Evolutionary conservation across 2,888 invertebrate species (phyloP), one percentile per base, ranked within the genome.

Genomic region (Caenorhabditis sp.): DNA sequence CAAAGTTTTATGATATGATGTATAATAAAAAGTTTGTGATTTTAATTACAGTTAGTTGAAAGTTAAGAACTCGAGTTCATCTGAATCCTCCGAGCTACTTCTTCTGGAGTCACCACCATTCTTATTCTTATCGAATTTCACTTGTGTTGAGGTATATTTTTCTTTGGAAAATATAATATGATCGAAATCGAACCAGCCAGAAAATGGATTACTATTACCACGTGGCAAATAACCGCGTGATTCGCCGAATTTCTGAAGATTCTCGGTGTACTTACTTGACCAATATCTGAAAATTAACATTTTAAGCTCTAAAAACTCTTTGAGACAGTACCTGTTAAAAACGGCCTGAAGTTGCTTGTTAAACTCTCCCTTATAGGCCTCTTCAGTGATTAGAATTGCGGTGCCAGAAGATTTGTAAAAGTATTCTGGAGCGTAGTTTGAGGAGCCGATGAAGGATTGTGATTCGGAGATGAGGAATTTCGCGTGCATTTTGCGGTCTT

Each of bases 371-470:
- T 31, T 25, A 25, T 57, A n/a, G 14, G 67, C 36, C 17, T 49
- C 54, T 50, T 74, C 74, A 0, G 63, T 66, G 0, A 74, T 61
- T 7, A 70, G 2, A 3, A 74, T 50, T 0, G 69, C 74, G 8
- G 61, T 67, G 43, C 74, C 74, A n/a, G 67, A 58, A 4, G 74
- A 74, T 53, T 67, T 69, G 60, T 69, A 74, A 52, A 74, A 74
- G 54, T 74, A 74, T 61, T 74, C 74, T 1, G 74, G 74, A 17
- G 63, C 74, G 60, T 69, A 74, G 58, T 74, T 74, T n/a, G 74
- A 74, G 4, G 74, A 69, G 25, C 74, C 74, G 49, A 74, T 58
- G 49, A 74, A 26, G 1, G 67, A 53, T 57, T 57, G 25, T 36
- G 61, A 57, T 49, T 74, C 74, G 25, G 69, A 67, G 14, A 74